Evolutionary conservation across 2,797 vertebrate species (phyloP).

Genomic region (Tiaroga cobitis): DNA sequence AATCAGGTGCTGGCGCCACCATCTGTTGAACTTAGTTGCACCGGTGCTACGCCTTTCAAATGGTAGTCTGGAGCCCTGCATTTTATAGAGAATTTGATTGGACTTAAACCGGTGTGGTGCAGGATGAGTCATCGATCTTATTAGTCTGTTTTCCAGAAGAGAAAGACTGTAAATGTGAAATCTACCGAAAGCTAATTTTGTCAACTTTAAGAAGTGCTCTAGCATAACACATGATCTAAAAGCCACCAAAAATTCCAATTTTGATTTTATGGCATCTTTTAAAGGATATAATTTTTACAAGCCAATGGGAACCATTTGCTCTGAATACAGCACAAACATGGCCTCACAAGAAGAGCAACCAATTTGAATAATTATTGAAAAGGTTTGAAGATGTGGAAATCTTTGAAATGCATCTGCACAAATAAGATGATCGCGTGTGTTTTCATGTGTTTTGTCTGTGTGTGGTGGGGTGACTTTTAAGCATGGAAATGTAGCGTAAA

Average conservation of each 20-base stretch:
- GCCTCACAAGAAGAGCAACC: background rate
- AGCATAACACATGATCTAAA: background rate
- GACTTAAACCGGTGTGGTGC: background rate
- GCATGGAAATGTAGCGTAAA: background rate
- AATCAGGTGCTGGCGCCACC: too few relatives aligned
- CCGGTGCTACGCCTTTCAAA: too few relatives aligned
- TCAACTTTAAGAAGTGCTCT: background rate
- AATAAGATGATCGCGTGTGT: constrained; percentile 18
- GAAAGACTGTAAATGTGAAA: background rate
- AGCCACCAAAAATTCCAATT: constrained; percentile 8
- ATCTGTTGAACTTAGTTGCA: too few relatives aligned
- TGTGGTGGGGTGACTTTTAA: background rate
- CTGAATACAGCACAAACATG: background rate
- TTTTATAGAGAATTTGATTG: background rate
- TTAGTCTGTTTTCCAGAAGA: background rate
- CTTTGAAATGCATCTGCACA: background rate
- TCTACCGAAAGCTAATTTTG: background rate
- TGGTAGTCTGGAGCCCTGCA: too few relatives aligned
- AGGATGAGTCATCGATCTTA: background rate
- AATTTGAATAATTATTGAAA: constrained; percentile 10
- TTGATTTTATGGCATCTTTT: background rate
- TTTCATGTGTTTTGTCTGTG: background rate
- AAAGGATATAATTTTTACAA: background rate
- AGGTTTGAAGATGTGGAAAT: background rate
- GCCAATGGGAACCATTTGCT: constrained; percentile 9